phyloP scores from a whole-genome alignment of 2,113 vertebrate species.

The Cyanoramphus novaezelandiae region DNA sequence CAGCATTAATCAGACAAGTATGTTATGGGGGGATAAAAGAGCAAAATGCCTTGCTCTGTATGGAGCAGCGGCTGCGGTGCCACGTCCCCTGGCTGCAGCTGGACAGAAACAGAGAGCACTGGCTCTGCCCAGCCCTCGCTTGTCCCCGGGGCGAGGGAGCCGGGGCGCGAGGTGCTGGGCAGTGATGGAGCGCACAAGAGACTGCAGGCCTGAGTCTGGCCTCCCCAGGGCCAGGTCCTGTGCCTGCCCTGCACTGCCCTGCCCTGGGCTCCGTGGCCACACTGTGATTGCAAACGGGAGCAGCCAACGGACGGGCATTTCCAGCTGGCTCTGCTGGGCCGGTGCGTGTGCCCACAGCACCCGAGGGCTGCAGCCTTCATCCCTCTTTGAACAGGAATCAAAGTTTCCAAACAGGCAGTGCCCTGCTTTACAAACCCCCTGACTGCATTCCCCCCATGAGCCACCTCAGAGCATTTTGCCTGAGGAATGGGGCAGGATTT shows the following conservation, averaged over 20 bases:
- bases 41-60: not conserved
- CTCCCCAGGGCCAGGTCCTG: not conserved
- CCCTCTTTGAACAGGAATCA: not conserved
- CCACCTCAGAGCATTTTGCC: not conserved
- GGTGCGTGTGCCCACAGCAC: accelerated
- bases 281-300: accelerated
- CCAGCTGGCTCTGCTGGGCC: not conserved
- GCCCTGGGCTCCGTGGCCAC: not conserved
- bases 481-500: not conserved
- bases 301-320: not conserved
- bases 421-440: not conserved
- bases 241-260: accelerated
- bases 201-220: not conserved
- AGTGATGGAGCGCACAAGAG: accelerated
- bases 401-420: not conserved
- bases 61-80: not conserved
- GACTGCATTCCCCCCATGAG: not conserved
- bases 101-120: not conserved
- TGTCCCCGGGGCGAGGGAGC: not conserved
- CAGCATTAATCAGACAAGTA: slow-evolving; percentile 50
- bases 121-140: not conserved
- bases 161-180: not conserved
- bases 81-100: not conserved
- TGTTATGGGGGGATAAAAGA: not conserved
- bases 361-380: not conserved